Percentiles rank a stretch among this genome's conserved stretches.
These are phyloP conservation scores for Molossus molossus DNA, from an alignment of 2,797 vertebrate genomes.

Conservation along the genomic window DNA sequence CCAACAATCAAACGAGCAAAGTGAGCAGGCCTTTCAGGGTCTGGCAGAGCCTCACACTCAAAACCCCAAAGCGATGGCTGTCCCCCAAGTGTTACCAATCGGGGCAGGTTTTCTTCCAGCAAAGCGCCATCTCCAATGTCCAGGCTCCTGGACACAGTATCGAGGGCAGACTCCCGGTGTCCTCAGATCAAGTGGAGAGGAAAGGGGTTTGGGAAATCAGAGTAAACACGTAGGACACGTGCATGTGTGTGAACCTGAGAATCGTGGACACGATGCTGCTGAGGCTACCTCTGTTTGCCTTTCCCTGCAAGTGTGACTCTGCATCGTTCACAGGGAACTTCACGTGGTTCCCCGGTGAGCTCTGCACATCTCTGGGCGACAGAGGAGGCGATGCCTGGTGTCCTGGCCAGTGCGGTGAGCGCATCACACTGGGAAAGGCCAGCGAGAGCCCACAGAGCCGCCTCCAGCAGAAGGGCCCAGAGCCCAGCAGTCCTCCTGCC, in stretches of 20 bases:
- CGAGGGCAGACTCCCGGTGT: background rate
- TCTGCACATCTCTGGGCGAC: background rate
- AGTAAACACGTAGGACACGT: background rate
- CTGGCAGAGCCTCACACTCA: background rate
- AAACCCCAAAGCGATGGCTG: background rate
- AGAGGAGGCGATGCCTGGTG: background rate
- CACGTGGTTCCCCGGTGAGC: background rate
- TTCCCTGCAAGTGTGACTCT: background rate
- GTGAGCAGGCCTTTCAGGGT: background rate
- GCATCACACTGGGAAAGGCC: too few species aligned
- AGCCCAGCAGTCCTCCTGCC: background rate
- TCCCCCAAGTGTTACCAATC: background rate
- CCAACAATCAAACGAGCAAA: background rate
- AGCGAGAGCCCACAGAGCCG: background rate
- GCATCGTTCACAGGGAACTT: background rate
- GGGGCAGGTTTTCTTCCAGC: background rate
- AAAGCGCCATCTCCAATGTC: background rate
- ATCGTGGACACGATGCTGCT: background rate
- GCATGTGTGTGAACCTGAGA: background rate
- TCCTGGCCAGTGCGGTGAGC: accelerated
- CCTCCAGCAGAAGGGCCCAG: background rate
- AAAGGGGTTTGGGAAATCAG: background rate
- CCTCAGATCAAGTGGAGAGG: background rate
- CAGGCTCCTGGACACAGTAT: background rate
- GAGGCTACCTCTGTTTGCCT: background rate